phyloP scores from a whole-genome alignment of 2,888 invertebrate species.

The Melanophora roralis region DNA sequence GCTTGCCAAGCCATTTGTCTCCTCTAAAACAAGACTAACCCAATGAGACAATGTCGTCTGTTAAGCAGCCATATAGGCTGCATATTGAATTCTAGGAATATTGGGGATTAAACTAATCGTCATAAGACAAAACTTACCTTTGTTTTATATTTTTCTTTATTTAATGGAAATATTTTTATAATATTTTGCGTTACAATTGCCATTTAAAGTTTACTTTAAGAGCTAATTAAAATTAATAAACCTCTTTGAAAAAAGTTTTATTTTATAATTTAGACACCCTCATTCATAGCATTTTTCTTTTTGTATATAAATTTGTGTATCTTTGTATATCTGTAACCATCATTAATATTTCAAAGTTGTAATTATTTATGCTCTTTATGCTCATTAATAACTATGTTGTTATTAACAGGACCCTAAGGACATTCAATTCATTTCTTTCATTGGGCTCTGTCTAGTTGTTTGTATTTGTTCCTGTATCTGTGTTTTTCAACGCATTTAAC shows the following conservation, averaged over 20 bases:
- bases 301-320: too few species aligned
- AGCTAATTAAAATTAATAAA: conserved; percentile 59
- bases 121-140: conserved; percentile 27
- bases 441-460: conserved; percentile 20
- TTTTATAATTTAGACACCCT: not conserved
- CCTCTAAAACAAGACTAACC: conserved; percentile 4
- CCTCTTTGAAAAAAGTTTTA: conserved; percentile 10
- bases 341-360: conserved; percentile 43
- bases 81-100: conserved; percentile 39
- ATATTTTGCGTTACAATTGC: not conserved
- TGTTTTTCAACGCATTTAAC: conserved; percentile 16
- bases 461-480: not conserved
- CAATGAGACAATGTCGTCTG: conserved; percentile 14
- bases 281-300: not conserved
- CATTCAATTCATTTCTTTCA: conserved; percentile 26
- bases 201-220: not conserved
- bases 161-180: conserved; percentile 12
- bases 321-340: conserved; percentile 32
- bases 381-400: conserved; percentile 57
- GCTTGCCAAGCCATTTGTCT: conserved; percentile 43
- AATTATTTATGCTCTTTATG: conserved; percentile 58
- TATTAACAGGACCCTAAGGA: conserved; percentile 61
- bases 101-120: conserved; percentile 30
- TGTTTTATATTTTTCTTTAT: not conserved
- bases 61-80: conserved; percentile 31